These are phyloP conservation scores for Ophioninae sp. DNA, from an alignment of 2,888 invertebrate species.

Conservation along the genomic window DNA sequence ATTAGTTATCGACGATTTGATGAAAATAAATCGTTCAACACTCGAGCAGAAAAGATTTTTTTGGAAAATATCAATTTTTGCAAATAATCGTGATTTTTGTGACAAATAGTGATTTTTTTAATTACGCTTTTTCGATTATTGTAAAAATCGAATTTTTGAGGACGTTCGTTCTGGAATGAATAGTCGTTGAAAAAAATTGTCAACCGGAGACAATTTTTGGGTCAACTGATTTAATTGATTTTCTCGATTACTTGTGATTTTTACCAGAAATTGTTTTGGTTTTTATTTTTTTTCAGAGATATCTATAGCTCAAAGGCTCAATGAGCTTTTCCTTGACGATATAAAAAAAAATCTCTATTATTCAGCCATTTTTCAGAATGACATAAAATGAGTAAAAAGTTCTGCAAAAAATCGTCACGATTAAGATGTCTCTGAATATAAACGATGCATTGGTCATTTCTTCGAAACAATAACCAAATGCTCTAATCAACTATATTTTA, in stretches of 20 bases:
- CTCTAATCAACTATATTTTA: no score
- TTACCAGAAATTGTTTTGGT: not conserved
- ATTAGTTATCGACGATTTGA: not conserved
- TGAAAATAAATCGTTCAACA: not conserved
- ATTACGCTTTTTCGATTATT: not conserved
- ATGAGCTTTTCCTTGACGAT: not conserved
- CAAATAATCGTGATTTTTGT: not conserved
- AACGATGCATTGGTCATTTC: no score
- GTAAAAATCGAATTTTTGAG: no score
- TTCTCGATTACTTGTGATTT: no score
- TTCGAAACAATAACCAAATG: no score
- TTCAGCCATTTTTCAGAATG: not conserved
- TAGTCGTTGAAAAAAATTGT: no score
- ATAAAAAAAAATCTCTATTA: not conserved
- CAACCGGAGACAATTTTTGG: no score
- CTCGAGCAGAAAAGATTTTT: not conserved
- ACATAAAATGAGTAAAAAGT: not conserved
- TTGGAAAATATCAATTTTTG: not conserved
- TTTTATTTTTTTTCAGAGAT: not conserved
- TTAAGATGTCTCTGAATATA: not conserved
- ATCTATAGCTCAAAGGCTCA: not conserved
- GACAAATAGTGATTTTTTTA: not conserved
- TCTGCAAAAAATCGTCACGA: not conserved
- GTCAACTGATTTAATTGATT: no score
- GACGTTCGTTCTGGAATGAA: no score